Conservation (phyloP, 1,140 invertebrate species). For the Drosophila lacteicornis region DNA sequence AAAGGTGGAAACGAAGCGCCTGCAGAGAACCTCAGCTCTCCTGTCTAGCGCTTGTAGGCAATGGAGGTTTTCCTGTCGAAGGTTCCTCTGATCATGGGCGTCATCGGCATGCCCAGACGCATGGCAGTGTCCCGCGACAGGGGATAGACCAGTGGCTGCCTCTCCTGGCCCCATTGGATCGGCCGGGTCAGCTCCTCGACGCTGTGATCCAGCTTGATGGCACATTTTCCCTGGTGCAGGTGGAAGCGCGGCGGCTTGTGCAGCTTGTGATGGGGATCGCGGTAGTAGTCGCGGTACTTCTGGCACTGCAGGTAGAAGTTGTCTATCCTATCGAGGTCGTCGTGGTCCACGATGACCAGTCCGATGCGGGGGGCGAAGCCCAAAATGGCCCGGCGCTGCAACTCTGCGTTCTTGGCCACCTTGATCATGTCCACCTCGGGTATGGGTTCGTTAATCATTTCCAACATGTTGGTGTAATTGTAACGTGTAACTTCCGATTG, state of each 20-base stretch:
- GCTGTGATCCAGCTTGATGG: constrained; percentile 46
- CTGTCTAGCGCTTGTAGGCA: constrained; percentile 57
- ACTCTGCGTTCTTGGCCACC: constrained; percentile 49
- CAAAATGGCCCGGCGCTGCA: constrained; percentile 47
- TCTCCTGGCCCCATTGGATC: constrained; percentile 30
- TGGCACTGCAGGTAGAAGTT: constrained; percentile 73
- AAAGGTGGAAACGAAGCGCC: not conserved
- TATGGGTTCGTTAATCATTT: constrained; percentile 29
- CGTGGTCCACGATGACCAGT: constrained; percentile 64
- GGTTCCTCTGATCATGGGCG: constrained; percentile 31
- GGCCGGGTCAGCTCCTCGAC: constrained; percentile 48
- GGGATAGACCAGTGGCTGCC: constrained; percentile 45
- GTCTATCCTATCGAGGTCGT: constrained; percentile 63
- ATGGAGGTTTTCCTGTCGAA: constrained; percentile 22
- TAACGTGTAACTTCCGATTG: not conserved
- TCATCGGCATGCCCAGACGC: constrained; percentile 37
- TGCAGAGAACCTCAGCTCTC: not conserved
- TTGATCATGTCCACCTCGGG: constrained; percentile 74
- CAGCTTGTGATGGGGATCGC: constrained; percentile 69
- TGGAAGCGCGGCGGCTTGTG: constrained; percentile 53
- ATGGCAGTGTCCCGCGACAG: constrained; percentile 32
- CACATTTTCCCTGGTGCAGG: constrained; percentile 53
- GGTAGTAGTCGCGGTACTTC: constrained; percentile 72
- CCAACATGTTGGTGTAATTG: not conserved
- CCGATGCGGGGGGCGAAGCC: constrained; percentile 70